Evolutionary conservation across 1,140 invertebrate genomes (phyloP), one percentile per base, ranked within the genome.

Genomic region (Trichonephila inaurata): DNA sequence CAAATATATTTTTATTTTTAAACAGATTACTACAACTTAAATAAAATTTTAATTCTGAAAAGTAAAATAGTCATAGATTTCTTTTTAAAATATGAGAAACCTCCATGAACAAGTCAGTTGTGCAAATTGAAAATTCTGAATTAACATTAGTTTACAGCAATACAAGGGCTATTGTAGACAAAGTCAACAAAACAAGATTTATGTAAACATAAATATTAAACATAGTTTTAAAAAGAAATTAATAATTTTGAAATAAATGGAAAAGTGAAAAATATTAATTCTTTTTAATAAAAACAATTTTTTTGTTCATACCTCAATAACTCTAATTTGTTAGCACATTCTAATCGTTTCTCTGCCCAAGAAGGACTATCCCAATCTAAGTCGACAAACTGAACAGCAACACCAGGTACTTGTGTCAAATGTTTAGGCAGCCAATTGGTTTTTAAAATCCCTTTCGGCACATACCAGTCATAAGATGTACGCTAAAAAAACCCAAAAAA

Each of bases 401-500:
- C 97, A 6, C 98, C 97, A 24, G 99, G 99, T 94, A 99, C 97
- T 85, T 98, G 96, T 95, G 98, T 97, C 12, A 99, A 96, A 96
- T 99, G 98, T 96, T 99, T 99, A 16, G 97, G 96, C 96, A 99
- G 98, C 99, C 99, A 99, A 95, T 98, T 98, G 14, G 97, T 97
- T 95, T 99, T 99, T 5, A 99, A 96, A 94, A 99, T 98, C 58
- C 99, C 99, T 96, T 99, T 99, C 0, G 99, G 98, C 95, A 98
- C 97, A 95, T 99, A 99, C 97, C 98, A 98, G 95, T 99, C 98
- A 96, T 99, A 99, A 0, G 98, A 98, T 95, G 98, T 97, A 95
- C 98, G 97, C 97, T 97, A 61, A 83, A 5, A n/a, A 60, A 85
- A 85, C 0, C 8, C 21, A 66, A 66, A 66, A 51, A 51, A 51